These are phyloP conservation scores for Aporrectodea caliginosa DNA, from an alignment of 1,140 invertebrate species.

Conservation along the genomic window DNA sequence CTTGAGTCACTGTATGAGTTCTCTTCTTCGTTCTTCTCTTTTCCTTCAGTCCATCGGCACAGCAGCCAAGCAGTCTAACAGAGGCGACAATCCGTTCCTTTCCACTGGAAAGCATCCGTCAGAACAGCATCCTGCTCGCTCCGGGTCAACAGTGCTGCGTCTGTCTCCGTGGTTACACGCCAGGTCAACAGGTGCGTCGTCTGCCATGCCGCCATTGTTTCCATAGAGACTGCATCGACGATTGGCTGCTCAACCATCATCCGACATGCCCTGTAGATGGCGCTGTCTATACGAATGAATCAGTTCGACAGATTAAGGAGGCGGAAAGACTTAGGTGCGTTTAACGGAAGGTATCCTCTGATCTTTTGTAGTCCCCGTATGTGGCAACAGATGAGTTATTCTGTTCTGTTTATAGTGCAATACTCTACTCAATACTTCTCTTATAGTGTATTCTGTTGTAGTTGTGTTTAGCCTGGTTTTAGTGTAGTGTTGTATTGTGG, in stretches of 20 bases:
- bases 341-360: too few species aligned
- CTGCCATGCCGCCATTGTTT: slow-evolving; percentile 53
- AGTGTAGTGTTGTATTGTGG: background rate
- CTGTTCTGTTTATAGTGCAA: background rate
- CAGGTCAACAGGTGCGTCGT: slow-evolving; percentile 46
- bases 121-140: slow-evolving; percentile 42
- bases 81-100: slow-evolving; percentile 46
- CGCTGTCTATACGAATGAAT: slow-evolving; percentile 8
- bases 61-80: slow-evolving; percentile 38
- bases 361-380: background rate
- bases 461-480: background rate
- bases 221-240: slow-evolving; percentile 53
- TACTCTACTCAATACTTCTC: background rate
- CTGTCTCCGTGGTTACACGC: slow-evolving; percentile 41
- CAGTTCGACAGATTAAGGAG: background rate
- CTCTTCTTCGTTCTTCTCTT: background rate
- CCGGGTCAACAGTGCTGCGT: slow-evolving; percentile 52
- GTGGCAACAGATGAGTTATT: background rate
- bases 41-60: background rate
- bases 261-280: slow-evolving; percentile 54
- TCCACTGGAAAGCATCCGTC: slow-evolving; percentile 46
- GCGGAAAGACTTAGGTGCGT: background rate
- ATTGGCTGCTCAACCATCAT: slow-evolving; percentile 52
- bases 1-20: background rate
- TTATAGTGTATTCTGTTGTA: background rate